phyloP scores from a whole-genome alignment of 2,113 vertebrate species.

The Pachycephala philippinensis region DNA sequence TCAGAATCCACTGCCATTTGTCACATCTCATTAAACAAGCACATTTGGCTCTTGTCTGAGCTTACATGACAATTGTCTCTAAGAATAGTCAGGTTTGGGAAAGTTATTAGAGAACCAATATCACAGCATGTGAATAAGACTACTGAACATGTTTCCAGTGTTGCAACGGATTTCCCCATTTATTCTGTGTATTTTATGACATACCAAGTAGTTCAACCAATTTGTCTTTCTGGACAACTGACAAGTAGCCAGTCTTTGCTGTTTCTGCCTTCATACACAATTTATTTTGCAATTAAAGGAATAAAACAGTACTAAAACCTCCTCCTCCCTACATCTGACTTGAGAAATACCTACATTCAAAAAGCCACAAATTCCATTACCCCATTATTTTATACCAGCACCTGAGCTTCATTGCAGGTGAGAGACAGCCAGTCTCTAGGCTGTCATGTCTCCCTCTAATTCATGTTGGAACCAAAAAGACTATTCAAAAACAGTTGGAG shows the following conservation, averaged over 20 bases:
- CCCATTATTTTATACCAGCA: background rate
- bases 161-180: background rate
- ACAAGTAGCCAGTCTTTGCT: background rate
- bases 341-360: background rate
- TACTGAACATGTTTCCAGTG: background rate
- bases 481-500: background rate
- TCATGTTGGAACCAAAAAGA: background rate
- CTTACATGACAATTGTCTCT: background rate
- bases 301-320: background rate
- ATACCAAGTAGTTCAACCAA: background rate
- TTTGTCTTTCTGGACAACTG: background rate
- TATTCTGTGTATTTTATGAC: background rate
- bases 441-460: background rate
- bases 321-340: background rate
- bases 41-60: background rate
- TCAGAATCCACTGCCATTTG: background rate
- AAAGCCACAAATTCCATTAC: background rate
- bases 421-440: background rate
- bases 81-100: background rate
- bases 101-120: background rate
- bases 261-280: background rate
- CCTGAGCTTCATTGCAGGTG: background rate
- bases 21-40: background rate
- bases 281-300: background rate
- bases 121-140: background rate